Percentiles rank a stretch among this genome's conserved stretches.
phyloP scores from a whole-genome alignment of 2,888 invertebrate species.

The Diloba caeruleocephala region DNA sequence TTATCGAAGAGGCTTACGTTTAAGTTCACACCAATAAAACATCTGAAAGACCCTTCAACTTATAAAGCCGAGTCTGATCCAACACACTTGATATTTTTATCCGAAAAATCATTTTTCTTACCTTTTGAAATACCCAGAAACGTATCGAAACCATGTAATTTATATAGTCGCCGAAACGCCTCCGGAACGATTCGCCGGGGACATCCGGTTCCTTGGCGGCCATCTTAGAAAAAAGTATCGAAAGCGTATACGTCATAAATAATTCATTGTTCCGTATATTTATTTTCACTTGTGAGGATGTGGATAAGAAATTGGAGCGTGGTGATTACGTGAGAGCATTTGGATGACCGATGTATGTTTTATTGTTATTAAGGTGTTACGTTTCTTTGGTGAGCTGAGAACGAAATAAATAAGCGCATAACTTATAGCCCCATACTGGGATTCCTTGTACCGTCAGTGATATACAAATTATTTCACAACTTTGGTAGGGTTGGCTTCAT shows the following conservation, averaged over 20 bases:
- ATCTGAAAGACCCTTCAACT: slow-evolving; percentile 4
- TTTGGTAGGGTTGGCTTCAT: too few relatives aligned
- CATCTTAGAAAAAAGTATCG: slow-evolving; percentile 60
- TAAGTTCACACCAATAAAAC: slow-evolving; percentile 22
- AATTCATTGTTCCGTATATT: slow-evolving; percentile 58
- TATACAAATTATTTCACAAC: background rate
- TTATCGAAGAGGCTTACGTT: slow-evolving; percentile 21
- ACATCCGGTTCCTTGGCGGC: slow-evolving; percentile 56
- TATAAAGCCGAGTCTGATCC: slow-evolving; percentile 3
- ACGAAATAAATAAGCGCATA: slow-evolving; percentile 13
- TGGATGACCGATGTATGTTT: slow-evolving; percentile 34
- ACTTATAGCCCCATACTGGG: background rate
- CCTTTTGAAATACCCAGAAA: slow-evolving; percentile 33
- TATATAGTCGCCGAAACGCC: slow-evolving; percentile 51
- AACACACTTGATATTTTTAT: slow-evolving; percentile 22
- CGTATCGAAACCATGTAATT: slow-evolving; percentile 48
- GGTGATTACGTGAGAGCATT: slow-evolving; percentile 36
- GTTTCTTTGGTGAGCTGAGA: slow-evolving; percentile 5
- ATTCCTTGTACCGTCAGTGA: background rate
- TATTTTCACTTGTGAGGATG: slow-evolving; percentile 51
- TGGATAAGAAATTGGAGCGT: slow-evolving; percentile 38
- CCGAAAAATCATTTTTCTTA: slow-evolving; percentile 25
- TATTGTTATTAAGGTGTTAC: slow-evolving; percentile 34
- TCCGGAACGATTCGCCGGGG: slow-evolving; percentile 59
- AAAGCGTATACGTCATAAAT: slow-evolving; percentile 53